Evolutionary conservation across 2,797 vertebrate genomes (phyloP), one percentile per base, ranked within the genome.

Genomic region (Limosa lapponica): DNA sequence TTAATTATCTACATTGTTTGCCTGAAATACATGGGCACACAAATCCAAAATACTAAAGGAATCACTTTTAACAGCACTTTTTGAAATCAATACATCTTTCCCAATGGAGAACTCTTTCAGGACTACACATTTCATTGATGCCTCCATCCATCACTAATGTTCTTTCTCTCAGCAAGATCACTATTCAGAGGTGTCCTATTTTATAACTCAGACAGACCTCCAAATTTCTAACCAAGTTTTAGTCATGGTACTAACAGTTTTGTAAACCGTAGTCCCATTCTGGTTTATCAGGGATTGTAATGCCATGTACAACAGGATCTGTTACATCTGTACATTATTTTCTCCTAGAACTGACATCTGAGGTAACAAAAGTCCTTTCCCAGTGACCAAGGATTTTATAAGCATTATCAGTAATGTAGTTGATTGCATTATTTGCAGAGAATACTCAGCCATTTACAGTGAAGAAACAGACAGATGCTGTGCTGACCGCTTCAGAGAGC

Each of bases 391-490:
- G 44, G 85, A 92, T 95, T 93, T 89, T 89, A 61, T 41, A 73
- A 93, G 66, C 71, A 83, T 92, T 91, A 89, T 55, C 62, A 74
- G 72, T 90, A 90, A 95, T 49, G 71, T 22, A 89, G 75, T 5
- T 74, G 85, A 92, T n/a, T 66, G 71, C 61, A 64, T 80, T 73
- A 64, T 91, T 87, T 93, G 61, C 69, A 74, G 37, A 82, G 70
- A 82, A 87, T 71, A 62, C 64, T 20, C 41, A 62, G 44, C 43
- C 73, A 73, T 61, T 90, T 88, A 55, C 13, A 83, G 65, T 46
- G 57, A 93, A 82, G 34, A 62, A 52, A 81, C 57, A 90, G 78
- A 87, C 83, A 93, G 88, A 80, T 84, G 80, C 28, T 6, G 8
- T 54, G 61, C 77, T 78, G 85, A 90, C 64, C 2, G 8, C 87